Percentiles rank a stretch among this genome's conserved stretches.
Evolutionary conservation across 2,113 vertebrate genomes (phyloP).

Genomic region (Hystrix cristata): DNA sequence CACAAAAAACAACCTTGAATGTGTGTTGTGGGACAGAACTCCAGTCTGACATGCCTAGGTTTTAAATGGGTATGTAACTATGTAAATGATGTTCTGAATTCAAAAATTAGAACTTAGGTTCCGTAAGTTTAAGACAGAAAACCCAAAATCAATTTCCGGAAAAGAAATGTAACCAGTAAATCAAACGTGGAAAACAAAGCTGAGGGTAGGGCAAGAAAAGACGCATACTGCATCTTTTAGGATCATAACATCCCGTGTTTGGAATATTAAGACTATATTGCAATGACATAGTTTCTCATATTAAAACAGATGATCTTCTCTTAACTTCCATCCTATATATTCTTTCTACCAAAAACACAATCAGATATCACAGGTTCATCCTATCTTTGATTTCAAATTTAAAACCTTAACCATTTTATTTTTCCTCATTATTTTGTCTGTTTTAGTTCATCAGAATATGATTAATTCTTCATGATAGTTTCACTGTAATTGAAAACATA

Average conservation of each 20-base stretch:
- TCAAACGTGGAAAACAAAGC: slow-evolving; percentile 15
- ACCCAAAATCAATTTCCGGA: slow-evolving; percentile 30
- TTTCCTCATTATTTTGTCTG: slow-evolving; percentile 54
- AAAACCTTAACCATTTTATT: slow-evolving; percentile 46
- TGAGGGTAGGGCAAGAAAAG: background rate
- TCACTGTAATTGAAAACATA: slow-evolving; percentile 65
- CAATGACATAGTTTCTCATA: background rate
- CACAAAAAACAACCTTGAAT: background rate
- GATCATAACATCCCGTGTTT: background rate
- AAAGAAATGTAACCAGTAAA: slow-evolving; percentile 5
- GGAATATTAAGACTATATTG: background rate
- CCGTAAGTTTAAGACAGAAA: background rate
- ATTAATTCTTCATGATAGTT: slow-evolving; percentile 53
- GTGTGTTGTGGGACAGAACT: background rate
- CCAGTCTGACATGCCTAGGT: background rate
- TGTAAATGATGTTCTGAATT: slow-evolving; percentile 44
- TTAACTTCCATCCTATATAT: background rate
- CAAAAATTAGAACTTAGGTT: slow-evolving; percentile 51
- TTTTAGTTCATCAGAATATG: slow-evolving; percentile 45
- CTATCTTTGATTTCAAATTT: slow-evolving; percentile 55
- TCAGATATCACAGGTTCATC: background rate
- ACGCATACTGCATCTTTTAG: background rate
- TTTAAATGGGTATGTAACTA: slow-evolving; percentile 54
- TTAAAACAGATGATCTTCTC: slow-evolving; percentile 30
- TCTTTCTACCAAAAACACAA: slow-evolving; percentile 36